Evolutionary conservation across 2,113 vertebrate genomes (phyloP).

Genomic region (Ibidorhyncha struthersii): DNA sequence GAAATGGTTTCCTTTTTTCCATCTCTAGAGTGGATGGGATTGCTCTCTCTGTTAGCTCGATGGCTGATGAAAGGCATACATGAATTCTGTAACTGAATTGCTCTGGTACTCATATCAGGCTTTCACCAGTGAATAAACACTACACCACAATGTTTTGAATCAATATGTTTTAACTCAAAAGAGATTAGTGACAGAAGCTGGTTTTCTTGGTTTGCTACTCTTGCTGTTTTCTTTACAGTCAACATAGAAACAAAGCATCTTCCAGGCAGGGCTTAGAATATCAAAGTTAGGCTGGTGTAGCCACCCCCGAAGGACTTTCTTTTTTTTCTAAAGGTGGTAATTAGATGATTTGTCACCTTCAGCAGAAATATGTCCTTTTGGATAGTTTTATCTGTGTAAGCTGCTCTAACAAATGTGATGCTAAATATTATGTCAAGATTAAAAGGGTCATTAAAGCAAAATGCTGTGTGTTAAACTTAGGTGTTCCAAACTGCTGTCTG

Average conservation of each 20-base stretch:
- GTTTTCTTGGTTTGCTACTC: slow-evolving; percentile 17
- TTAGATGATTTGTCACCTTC: background rate
- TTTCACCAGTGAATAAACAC: background rate
- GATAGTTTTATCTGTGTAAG: background rate
- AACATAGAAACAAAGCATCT: background rate
- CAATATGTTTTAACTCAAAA: background rate
- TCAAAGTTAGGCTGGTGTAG: background rate
- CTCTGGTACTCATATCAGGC: background rate
- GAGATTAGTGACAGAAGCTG: background rate
- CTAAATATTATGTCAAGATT: background rate
- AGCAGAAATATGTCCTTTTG: background rate
- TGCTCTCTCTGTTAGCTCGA: background rate
- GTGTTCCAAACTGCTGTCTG: background rate
- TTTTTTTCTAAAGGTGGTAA: background rate
- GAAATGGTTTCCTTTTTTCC: background rate
- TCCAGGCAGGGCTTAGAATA: background rate
- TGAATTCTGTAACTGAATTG: background rate
- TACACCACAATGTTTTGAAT: background rate
- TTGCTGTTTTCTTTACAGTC: background rate
- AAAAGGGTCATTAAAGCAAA: background rate
- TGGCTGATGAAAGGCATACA: background rate
- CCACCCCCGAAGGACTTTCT: background rate
- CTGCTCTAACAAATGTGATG: background rate
- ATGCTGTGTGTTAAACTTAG: background rate
- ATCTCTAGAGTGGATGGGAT: background rate